A percentile compares a stretch with the other conserved stretches of the same genome.
phyloP scores from a whole-genome alignment of 2,888 invertebrate species.

The Acrobasis repandana region DNA sequence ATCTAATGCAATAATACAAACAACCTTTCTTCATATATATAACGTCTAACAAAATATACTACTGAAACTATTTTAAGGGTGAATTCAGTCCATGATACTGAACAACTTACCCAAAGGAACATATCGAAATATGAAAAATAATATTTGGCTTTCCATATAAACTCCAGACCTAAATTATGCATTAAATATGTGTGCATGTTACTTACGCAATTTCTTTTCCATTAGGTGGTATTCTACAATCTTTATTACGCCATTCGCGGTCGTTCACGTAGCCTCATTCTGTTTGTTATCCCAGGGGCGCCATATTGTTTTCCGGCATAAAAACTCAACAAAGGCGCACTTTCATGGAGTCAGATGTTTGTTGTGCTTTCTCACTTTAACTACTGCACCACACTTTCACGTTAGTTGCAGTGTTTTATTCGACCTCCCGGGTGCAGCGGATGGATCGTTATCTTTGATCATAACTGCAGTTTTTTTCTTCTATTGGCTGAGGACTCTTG shows the following conservation, averaged over 20 bases:
- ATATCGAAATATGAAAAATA: too few relatives aligned
- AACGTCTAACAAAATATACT: too few relatives aligned
- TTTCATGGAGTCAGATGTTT: constrained; percentile 19
- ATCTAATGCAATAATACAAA: too few relatives aligned
- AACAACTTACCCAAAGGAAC: too few relatives aligned
- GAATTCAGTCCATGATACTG: too few relatives aligned
- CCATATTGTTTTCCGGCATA: constrained; percentile 17
- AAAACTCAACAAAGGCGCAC: constrained; percentile 12
- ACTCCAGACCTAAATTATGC: too few relatives aligned
- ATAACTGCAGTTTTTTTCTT: neutral
- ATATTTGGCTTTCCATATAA: too few relatives aligned
- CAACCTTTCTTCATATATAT: too few relatives aligned
- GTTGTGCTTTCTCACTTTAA: constrained; percentile 15
- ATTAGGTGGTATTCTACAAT: neutral
- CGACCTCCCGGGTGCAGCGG: constrained; percentile 1
- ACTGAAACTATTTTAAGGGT: too few relatives aligned
- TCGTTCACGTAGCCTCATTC: neutral
- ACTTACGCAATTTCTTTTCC: neutral
- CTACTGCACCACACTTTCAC: constrained; percentile 17
- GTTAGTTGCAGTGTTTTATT: constrained; percentile 14
- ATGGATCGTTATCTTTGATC: constrained; percentile 4
- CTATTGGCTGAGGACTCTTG: neutral
- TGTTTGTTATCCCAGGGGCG: constrained; percentile 1
- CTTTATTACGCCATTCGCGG: constrained; percentile 2
- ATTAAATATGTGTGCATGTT: too few relatives aligned